These are phyloP conservation scores for Holothuria leucospilota DNA, from an alignment of 53 echinoderm and acorn worm species.

Conservation along the genomic window DNA sequence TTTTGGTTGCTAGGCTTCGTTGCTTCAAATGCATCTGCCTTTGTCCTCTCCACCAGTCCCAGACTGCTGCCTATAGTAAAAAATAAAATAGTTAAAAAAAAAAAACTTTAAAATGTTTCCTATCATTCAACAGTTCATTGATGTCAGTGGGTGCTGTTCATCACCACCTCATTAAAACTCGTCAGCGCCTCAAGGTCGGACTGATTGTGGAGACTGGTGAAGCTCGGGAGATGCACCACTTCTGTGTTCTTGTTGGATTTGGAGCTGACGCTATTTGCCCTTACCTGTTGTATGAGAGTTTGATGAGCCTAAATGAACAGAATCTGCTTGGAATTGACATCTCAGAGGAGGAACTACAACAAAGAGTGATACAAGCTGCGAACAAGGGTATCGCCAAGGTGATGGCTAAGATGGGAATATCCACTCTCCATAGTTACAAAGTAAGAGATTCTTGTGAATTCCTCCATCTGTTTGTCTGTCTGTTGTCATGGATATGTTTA, in stretches of 20 bases:
- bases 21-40: too few species aligned
- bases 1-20: too few species aligned
- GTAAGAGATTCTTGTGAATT: slow-evolving; percentile 17
- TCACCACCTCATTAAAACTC: slow-evolving; percentile 94
- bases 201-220: slow-evolving; percentile 95
- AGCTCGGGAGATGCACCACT: slow-evolving; percentile 96
- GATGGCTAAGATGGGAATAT: slow-evolving; percentile 99
- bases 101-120: too few species aligned
- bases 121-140: slow-evolving; percentile 67
- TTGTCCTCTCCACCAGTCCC: too few species aligned
- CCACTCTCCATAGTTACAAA: slow-evolving; percentile 96
- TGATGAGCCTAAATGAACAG: slow-evolving; percentile 86
- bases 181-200: slow-evolving; percentile 88
- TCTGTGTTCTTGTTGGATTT: slow-evolving; percentile 93
- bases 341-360: slow-evolving; percentile 66
- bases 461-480: not conserved
- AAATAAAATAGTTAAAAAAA: too few species aligned
- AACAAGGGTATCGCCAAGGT: slow-evolving; percentile 92
- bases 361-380: slow-evolving; percentile 74
- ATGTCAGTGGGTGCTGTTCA: slow-evolving; percentile 88
- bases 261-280: slow-evolving; percentile 98
- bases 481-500: not conserved
- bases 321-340: slow-evolving; percentile 74
- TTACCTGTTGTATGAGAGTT: slow-evolving; percentile 92
- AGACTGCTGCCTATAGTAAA: too few species aligned